Evolutionary conservation across 2,888 invertebrate species (phyloP).

Genomic region (Napeogenes inachia): DNA sequence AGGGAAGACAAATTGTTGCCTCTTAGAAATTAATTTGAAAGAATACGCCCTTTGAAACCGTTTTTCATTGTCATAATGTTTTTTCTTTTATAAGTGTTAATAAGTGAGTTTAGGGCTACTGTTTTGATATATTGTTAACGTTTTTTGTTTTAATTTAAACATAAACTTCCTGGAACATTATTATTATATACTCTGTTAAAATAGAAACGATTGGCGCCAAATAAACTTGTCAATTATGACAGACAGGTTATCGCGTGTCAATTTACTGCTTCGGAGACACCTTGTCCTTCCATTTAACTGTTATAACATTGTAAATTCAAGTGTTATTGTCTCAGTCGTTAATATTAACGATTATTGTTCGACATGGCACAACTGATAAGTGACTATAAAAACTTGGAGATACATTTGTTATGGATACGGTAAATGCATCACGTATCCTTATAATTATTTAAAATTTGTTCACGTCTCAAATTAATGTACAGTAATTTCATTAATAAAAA

Average conservation of each 20-base stretch:
- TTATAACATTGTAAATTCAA: slow-evolving; percentile 61
- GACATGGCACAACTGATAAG: slow-evolving; percentile 48
- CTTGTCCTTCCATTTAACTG: slow-evolving; percentile 57
- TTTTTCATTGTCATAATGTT: slow-evolving; percentile 59
- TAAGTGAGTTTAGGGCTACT: slow-evolving; percentile 1
- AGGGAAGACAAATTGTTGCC: slow-evolving; percentile 49
- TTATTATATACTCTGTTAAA: background rate
- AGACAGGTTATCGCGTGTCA: slow-evolving; percentile 34
- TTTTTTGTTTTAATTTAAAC: too few species aligned
- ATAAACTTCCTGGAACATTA: too few species aligned
- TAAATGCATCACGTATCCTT: slow-evolving; percentile 10
- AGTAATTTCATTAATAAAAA: too few species aligned
- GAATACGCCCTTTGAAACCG: slow-evolving; percentile 45
- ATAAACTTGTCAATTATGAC: slow-evolving; percentile 38
- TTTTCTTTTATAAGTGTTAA: slow-evolving; percentile 31
- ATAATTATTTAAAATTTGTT: background rate
- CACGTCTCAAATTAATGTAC: too few species aligned
- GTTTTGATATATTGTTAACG: background rate
- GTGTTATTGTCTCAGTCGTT: slow-evolving; percentile 61
- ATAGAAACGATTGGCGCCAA: slow-evolving; percentile 14
- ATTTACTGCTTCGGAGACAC: slow-evolving; percentile 47
- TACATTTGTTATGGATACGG: slow-evolving; percentile 30
- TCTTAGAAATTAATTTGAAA: slow-evolving; percentile 67
- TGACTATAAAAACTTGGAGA: slow-evolving; percentile 36
- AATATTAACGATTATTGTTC: slow-evolving; percentile 62